Base-by-base conservation (phyloP, 2,888 invertebrate genomes). In the Lithosia quadra region DNA sequence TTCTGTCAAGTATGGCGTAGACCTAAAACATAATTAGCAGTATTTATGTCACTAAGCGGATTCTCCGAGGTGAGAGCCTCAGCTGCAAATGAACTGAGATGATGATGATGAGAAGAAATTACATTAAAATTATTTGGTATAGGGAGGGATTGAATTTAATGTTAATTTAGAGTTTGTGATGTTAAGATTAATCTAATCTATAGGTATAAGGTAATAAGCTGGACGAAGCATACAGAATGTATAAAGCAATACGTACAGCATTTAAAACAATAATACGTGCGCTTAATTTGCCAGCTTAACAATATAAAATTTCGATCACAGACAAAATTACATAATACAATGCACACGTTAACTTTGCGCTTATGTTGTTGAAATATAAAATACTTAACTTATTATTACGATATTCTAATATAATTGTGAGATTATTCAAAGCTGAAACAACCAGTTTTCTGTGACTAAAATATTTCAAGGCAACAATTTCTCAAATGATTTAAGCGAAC, bases 251-350 rank as follows among this genome's bases (percentile, higher is more conserved):
- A 83, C 78, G 77, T 72, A 79, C 77, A 84, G 80, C 77, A 76
- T 83, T 72, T 69, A 79, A 85, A 86, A 84, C 77, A 81, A 82
- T 83, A 71, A 81, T 80, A 82, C 85, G 90, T 90, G 90, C 90
- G 90, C 85, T 91, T 90, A 78, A 88, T 81, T 86, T 87, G 88
- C 88, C 91, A 91, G 93, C 93, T 92, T 94, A 94, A 91, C 88
- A 90, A 93, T 94, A 93, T 91, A 92, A 91, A 91, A 92, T 92
- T 93, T 93, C 85, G 92, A 94, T 94, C 94, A 94, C 94, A 94
- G 94, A 93, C 91, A 94, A 92, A 94, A 94, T 94, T 92, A 93
- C 93, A 92, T 89, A 90, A 89, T 90, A 92, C 90, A 87, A 90
- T 89, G 87, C 86, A 90, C 90, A 89, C 91, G 81, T 87, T 88